Evolutionary conservation across 1,140 invertebrate species (phyloP).

Genomic region (Temnothorax longispinosus): DNA sequence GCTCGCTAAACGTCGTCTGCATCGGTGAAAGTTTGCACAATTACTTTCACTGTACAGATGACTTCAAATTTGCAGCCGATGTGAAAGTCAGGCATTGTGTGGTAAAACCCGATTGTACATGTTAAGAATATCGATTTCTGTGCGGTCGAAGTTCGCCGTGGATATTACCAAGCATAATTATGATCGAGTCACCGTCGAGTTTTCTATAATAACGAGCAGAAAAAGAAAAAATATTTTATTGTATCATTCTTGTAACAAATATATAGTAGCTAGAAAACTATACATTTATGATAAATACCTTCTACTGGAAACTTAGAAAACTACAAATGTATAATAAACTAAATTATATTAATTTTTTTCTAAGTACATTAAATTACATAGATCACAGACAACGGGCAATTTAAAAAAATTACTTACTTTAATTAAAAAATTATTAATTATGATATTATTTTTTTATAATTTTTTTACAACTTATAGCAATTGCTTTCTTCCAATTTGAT

Average conservation of each 20-base stretch:
- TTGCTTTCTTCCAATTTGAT: not conserved
- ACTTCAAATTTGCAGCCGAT: constrained; percentile 47
- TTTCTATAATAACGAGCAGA: not conserved
- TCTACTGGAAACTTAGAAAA: not conserved
- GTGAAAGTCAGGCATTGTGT: constrained; percentile 29
- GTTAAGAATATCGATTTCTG: constrained; percentile 39
- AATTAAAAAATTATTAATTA: not conserved
- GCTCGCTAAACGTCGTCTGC: constrained; percentile 45
- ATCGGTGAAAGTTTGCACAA: constrained; percentile 51
- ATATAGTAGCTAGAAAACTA: not conserved
- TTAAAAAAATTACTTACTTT: not conserved
- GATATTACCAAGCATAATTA: constrained; percentile 17
- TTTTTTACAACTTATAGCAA: not conserved
- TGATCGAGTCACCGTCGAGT: not conserved
- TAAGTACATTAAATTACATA: constrained; percentile 3
- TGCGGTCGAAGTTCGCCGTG: not conserved
- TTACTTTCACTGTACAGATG: constrained; percentile 50
- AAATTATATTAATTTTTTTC: not conserved
- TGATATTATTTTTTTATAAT: not conserved
- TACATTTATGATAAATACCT: not conserved
- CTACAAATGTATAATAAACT: not conserved
- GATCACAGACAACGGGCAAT: not conserved
- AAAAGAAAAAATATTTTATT: not conserved
- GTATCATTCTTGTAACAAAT: not conserved
- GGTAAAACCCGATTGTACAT: constrained; percentile 5